phyloP scores from a whole-genome alignment of 1,140 invertebrate species.

The Cydia pomonella region DNA sequence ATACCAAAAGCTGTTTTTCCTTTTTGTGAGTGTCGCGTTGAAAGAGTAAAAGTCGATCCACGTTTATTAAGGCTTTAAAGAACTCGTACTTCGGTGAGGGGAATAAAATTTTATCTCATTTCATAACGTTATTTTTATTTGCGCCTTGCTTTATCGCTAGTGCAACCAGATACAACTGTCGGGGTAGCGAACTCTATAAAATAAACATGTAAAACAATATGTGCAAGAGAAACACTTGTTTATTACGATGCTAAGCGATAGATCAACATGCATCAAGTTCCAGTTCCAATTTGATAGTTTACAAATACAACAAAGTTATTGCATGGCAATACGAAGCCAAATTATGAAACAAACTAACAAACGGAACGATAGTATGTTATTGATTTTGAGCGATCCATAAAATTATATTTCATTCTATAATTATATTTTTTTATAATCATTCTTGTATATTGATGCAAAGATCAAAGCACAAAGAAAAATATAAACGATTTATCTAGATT shows the following conservation, averaged over 20 bases:
- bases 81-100: neutral
- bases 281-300: neutral
- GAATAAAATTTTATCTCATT: neutral
- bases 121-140: neutral
- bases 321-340: neutral
- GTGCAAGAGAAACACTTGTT: neutral
- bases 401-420: no score
- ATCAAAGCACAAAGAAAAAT: neutral
- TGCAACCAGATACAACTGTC: neutral
- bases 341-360: no score
- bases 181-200: neutral
- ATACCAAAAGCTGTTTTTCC: no score
- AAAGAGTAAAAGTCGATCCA: no score
- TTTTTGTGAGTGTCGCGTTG: no score
- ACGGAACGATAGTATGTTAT: neutral
- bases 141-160: neutral
- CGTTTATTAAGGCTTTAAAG: neutral
- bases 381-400: neutral
- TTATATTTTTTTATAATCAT: neutral
- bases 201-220: slow-evolving; percentile 14
- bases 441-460: neutral
- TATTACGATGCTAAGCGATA: neutral
- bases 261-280: neutral
- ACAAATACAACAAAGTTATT: neutral
- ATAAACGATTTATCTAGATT: neutral